Conservation (phyloP, 2,113 vertebrate species). For the Anarrhichthys ocellatus region DNA sequence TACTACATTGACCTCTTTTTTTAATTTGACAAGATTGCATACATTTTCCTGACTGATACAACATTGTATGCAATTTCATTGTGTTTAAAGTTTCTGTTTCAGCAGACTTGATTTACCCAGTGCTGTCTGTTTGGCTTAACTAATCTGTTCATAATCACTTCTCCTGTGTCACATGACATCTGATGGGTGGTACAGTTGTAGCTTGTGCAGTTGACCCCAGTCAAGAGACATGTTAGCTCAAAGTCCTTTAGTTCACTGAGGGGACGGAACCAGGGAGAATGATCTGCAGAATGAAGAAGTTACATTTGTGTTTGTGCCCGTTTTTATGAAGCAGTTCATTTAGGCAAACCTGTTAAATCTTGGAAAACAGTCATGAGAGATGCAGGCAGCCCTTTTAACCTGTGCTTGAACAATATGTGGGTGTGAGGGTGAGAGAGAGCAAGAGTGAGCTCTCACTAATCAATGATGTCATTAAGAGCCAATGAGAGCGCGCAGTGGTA, state of each 20-base stretch:
- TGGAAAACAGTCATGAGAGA: background rate
- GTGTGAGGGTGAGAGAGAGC: background rate
- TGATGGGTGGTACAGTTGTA: background rate
- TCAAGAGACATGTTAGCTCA: background rate
- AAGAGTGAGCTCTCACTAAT: slow-evolving; percentile 47
- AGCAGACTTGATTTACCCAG: slow-evolving; percentile 1
- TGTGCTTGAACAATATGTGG: slow-evolving; percentile 13
- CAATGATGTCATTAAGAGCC: slow-evolving; percentile 86
- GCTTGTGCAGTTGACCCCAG: background rate
- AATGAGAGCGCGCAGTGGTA: slow-evolving; percentile 72
- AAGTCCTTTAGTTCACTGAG: background rate
- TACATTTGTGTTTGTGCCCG: background rate
- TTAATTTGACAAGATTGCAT: background rate
- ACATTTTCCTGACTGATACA: background rate
- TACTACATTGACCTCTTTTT: background rate
- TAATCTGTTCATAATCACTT: background rate
- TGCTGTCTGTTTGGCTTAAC: background rate
- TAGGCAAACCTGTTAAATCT: background rate
- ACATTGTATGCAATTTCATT: background rate
- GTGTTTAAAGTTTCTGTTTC: background rate
- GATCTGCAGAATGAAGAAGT: background rate
- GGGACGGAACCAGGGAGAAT: background rate
- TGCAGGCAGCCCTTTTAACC: slow-evolving; percentile 11
- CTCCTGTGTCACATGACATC: background rate
- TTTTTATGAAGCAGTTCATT: slow-evolving; percentile 15